Evolutionary conservation across 2,888 invertebrate species (phyloP).

Genomic region (Neoitamus cyanurus): DNA sequence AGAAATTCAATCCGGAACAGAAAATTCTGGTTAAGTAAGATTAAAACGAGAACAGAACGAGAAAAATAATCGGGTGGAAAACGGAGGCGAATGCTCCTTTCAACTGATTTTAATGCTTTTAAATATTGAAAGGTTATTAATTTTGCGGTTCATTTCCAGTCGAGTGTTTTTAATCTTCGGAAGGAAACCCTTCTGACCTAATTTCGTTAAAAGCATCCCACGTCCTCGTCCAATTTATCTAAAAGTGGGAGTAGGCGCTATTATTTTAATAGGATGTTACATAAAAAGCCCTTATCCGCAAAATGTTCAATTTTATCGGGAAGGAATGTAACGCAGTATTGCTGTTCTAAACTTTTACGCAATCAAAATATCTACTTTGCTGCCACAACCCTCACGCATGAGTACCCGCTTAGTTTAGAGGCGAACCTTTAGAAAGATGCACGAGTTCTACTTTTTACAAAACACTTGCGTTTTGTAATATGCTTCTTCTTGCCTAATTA

Average conservation of each 20-base stretch:
- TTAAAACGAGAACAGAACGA: constrained; percentile 2
- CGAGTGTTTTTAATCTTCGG: not conserved
- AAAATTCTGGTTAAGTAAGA: constrained; percentile 32
- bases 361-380: not conserved
- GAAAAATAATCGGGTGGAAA: not conserved
- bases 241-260: not conserved
- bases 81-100: constrained; percentile 5
- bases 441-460: too few species aligned
- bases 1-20: constrained; percentile 18
- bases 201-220: constrained; percentile 22
- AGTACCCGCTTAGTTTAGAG: not conserved
- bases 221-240: not conserved
- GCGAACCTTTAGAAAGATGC: too few species aligned
- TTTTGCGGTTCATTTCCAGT: constrained; percentile 38
- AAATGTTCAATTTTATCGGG: not conserved
- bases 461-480: too few species aligned
- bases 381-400: not conserved
- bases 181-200: not conserved
- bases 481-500: too few species aligned
- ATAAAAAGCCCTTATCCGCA: not conserved
- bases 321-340: not conserved
- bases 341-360: not conserved
- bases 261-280: not conserved
- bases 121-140: constrained; percentile 39
- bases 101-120: constrained; percentile 34